phyloP scores from a whole-genome alignment of 2,113 vertebrate species.

The Ochotona princeps region DNA sequence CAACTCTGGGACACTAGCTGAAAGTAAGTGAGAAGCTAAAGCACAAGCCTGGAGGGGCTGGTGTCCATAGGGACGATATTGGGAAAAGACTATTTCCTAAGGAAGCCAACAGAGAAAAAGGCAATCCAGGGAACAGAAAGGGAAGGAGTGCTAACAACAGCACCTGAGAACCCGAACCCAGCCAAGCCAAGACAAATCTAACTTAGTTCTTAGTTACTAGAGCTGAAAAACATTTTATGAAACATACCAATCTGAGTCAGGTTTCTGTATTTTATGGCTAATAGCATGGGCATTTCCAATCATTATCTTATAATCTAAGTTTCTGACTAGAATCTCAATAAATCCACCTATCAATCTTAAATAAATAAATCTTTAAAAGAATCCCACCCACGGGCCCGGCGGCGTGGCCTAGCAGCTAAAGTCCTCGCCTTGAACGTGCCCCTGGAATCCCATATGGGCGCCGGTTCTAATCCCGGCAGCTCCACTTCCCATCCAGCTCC shows the following conservation, averaged over 20 bases:
- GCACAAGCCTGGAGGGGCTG: not conserved
- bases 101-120: not conserved
- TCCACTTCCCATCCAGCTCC: too few species aligned
- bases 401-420: too few species aligned
- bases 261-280: not conserved
- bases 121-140: not conserved
- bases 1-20: not conserved
- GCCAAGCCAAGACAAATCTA: not conserved
- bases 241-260: not conserved
- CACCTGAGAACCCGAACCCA: not conserved
- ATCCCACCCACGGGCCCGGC: not conserved
- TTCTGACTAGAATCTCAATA: not conserved
- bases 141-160: not conserved
- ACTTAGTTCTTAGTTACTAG: not conserved
- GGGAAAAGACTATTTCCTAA: not conserved
- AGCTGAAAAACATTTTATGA: not conserved
- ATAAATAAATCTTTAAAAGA: not conserved
- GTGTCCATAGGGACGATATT: not conserved
- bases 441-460: too few species aligned
- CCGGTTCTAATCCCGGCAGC: too few species aligned
- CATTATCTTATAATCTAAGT: not conserved
- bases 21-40: constrained; percentile 13
- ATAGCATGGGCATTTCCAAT: not conserved
- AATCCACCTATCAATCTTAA: not conserved
- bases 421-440: too few species aligned